These are phyloP conservation scores for Tachysurus vachellii DNA, from an alignment of 2,113 vertebrate species.

Conservation along the genomic window DNA sequence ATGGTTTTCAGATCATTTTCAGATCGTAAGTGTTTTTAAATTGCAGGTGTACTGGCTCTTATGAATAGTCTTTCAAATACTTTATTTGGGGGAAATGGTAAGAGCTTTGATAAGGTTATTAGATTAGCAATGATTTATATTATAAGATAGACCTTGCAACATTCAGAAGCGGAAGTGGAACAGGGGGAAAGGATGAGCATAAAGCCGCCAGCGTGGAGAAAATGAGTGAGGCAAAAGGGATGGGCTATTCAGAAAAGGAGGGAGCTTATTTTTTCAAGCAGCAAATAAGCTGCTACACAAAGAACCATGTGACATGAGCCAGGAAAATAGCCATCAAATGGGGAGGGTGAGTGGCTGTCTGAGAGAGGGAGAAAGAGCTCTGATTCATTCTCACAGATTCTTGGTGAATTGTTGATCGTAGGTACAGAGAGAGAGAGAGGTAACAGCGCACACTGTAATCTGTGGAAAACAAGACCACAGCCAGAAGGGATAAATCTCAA, in stretches of 20 bases:
- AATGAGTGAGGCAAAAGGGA: constrained; percentile 59
- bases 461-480: background rate
- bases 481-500: constrained; percentile 16
- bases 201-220: constrained; percentile 55
- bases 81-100: background rate
- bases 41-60: background rate
- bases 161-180: constrained; percentile 37
- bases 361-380: constrained; percentile 60
- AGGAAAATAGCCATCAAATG: constrained; percentile 59
- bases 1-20: background rate
- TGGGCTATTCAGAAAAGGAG: constrained; percentile 63
- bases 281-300: constrained; percentile 64
- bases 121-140: constrained; percentile 22
- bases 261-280: constrained; percentile 49
- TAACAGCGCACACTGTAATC: constrained; percentile 18
- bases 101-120: background rate
- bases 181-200: constrained; percentile 34
- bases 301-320: constrained; percentile 60
- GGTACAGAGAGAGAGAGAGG: constrained; percentile 53
- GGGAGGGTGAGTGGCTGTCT: constrained; percentile 66
- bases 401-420: constrained; percentile 65
- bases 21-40: background rate
- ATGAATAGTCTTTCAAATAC: background rate
- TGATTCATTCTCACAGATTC: constrained; percentile 65
- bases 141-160: background rate